Base-by-base conservation (phyloP, 1,140 invertebrate species). In the Diprion similis region DNA sequence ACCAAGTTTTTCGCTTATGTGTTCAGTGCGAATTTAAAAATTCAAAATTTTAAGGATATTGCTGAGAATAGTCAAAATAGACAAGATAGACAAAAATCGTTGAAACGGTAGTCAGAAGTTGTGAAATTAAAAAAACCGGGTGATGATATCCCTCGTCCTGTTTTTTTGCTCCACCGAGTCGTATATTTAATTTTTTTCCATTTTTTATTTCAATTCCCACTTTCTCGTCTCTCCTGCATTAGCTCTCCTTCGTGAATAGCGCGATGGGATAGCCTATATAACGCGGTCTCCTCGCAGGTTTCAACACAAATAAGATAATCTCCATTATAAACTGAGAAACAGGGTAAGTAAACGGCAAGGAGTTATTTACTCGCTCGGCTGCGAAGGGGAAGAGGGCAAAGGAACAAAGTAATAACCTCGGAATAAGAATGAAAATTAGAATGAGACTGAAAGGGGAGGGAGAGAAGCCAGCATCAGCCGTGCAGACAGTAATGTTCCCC, bases 231-330 rank as follows among this genome's bases (percentile, higher is more conserved):
- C 11, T 47, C 59, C 45, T 45, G 46, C 69, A 72, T 75, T 73
- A 46, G 67, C 17, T 72, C 46, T 37, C 24, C 24, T 37, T 6
- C 24, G 24, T 37, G 24, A 37, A 37, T 37, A 37, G 24, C 24
- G 24, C 24, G 6, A 37, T 37, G 24, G 24, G 24, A 37, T 37
- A 37, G 24, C 2, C 24, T 37, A 6, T 37, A 37, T 37, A 37
- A 37, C 24, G 73, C 71, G 24, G 13, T 66, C 71, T 70, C 68
- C 18, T 67, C 77, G 81, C 83, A 76, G 79, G 78, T 76, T 77
- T 74, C 77, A 73, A 78, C 82, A 78, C 84, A 88, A 88, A 88
- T 87, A 87, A 87, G 85, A 88, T 87, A 87, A 87, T 88, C 83
- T 86, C 83, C 81, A 87, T 88, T 87, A 88, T 87, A 87, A 88